phyloP scores from a whole-genome alignment of 2,797 vertebrate species.

The Manis pentadactyla region DNA sequence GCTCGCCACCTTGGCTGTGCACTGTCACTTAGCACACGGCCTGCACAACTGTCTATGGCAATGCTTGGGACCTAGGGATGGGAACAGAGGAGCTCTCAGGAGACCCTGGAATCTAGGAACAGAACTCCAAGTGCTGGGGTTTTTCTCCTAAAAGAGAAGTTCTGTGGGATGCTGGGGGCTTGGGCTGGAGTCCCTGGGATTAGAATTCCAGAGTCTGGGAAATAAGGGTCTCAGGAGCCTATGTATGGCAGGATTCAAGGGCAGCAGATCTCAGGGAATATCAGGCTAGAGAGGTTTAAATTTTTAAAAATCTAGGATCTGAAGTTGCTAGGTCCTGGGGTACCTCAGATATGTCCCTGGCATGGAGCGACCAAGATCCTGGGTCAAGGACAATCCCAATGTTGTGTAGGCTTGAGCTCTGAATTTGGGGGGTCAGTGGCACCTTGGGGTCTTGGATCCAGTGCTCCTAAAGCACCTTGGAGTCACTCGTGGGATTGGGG shows the following conservation, averaged over 20 bases:
- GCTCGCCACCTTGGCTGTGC: background rate
- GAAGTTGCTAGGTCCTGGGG: background rate
- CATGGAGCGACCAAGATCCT: slow-evolving; percentile 25
- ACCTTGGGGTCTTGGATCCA: slow-evolving; percentile 53
- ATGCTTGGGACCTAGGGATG: background rate
- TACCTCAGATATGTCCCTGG: slow-evolving; percentile 8
- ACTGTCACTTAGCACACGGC: background rate
- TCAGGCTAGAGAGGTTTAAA: background rate
- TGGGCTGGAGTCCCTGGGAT: background rate
- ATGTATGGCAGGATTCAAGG: background rate
- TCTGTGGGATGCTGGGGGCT: background rate
- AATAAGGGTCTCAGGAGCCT: background rate
- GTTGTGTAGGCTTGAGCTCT: background rate
- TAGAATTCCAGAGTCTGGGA: slow-evolving; percentile 26
- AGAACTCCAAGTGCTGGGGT: background rate
- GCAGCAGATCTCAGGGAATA: background rate
- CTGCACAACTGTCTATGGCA: background rate
- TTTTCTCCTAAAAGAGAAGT: background rate
- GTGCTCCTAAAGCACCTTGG: slow-evolving; percentile 59
- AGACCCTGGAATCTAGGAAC: background rate
- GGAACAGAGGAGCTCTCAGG: background rate
- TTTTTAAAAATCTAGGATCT: background rate
- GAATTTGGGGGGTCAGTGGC: slow-evolving; percentile 14
- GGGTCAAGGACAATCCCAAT: background rate
- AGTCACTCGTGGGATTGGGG: slow-evolving; percentile 16